Evolutionary conservation across 2,888 invertebrate genomes (phyloP).

Genomic region (Machimus rusticus): DNA sequence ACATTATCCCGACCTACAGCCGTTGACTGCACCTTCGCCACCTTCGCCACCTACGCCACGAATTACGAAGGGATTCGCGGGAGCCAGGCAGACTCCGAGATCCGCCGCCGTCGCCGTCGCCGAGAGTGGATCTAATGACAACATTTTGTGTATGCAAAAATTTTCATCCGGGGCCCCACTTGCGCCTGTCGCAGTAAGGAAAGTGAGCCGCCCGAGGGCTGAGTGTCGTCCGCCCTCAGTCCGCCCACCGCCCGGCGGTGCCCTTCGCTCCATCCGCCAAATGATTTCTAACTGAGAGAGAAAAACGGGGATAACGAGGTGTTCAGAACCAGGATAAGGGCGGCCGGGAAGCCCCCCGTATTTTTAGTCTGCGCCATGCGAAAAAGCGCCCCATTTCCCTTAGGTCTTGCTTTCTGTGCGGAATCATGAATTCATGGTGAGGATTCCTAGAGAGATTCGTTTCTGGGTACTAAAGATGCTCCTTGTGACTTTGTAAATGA

Average conservation of each 20-base stretch:
- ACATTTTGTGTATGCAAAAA: constrained; percentile 38
- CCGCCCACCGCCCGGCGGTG: background rate
- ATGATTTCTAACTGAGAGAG: constrained; percentile 36
- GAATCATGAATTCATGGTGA: constrained; percentile 39
- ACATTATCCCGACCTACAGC: constrained; percentile 31
- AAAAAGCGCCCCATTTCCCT: constrained; percentile 18
- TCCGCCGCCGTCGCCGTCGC: too few species aligned
- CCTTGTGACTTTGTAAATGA: constrained; percentile 41
- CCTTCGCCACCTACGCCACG: constrained; percentile 24
- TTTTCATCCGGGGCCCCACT: constrained; percentile 31
- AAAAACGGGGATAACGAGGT: constrained; percentile 40
- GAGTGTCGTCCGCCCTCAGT: background rate
- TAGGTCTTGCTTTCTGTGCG: constrained; percentile 33
- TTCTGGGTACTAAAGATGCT: constrained; percentile 36
- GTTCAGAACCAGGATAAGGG: constrained; percentile 19
- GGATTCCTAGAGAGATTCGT: constrained; percentile 40
- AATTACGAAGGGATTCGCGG: constrained; percentile 31
- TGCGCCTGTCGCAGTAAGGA: background rate
- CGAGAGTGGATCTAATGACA: constrained; percentile 34
- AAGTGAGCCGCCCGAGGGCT: background rate
- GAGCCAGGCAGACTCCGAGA: background rate
- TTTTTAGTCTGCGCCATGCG: background rate
- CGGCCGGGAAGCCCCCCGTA: background rate
- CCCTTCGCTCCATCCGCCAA: background rate
- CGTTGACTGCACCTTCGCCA: constrained; percentile 28